These are phyloP conservation scores for Guaruba guarouba DNA, from an alignment of 2,113 vertebrate species.

Conservation along the genomic window DNA sequence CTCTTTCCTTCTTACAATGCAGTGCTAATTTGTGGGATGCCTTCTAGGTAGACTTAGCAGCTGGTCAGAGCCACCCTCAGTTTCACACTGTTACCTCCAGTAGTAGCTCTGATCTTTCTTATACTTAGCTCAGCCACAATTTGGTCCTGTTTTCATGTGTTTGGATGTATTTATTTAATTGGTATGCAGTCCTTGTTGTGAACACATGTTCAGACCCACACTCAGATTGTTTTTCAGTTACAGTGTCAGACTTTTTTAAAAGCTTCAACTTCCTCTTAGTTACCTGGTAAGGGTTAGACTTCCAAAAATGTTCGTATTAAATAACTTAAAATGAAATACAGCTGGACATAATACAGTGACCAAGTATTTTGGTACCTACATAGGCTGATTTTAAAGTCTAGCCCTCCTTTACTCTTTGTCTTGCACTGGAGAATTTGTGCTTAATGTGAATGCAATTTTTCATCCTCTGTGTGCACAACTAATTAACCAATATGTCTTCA, in stretches of 20 bases:
- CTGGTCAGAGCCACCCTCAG: background rate
- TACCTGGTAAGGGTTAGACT: background rate
- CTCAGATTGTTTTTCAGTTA: background rate
- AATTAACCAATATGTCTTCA: slow-evolving; percentile 13
- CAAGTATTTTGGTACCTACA: background rate
- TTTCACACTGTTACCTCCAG: background rate
- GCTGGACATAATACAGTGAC: background rate
- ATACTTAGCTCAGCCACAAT: background rate
- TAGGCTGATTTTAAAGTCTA: background rate
- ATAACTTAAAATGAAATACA: background rate
- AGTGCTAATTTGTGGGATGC: background rate
- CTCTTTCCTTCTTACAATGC: background rate
- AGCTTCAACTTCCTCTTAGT: background rate
- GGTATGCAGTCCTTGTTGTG: background rate
- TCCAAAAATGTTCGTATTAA: background rate
- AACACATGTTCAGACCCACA: background rate
- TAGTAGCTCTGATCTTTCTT: background rate
- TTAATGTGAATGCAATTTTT: background rate
- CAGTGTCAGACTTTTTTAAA: background rate
- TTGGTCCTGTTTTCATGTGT: background rate
- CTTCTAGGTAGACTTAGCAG: background rate
- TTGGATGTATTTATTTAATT: background rate
- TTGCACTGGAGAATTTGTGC: background rate
- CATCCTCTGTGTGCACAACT: background rate
- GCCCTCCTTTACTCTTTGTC: background rate